A percentile compares a stretch with the other conserved stretches of the same genome.
These are phyloP conservation scores for Galaxea fascicularis DNA, from an alignment of 92 coral and sea anemone species.

Conservation along the genomic window DNA sequence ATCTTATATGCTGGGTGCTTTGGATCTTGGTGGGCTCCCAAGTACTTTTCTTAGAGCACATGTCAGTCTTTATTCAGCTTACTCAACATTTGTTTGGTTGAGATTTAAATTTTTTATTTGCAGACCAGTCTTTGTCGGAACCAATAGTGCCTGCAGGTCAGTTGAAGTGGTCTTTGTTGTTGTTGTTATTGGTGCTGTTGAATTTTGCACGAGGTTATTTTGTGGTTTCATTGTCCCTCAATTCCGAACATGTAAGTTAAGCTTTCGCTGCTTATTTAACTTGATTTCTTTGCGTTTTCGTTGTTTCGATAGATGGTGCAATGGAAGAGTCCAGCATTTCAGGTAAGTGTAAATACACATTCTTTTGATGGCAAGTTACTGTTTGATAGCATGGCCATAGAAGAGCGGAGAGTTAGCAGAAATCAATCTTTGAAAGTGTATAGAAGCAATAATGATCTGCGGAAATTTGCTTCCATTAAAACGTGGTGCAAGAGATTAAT, in stretches of 20 bases:
- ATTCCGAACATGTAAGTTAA: neutral
- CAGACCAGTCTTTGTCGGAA: slow-evolving; percentile 33
- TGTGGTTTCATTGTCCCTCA: neutral
- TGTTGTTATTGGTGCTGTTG: neutral
- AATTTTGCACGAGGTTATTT: neutral
- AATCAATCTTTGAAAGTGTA: too few relatives aligned
- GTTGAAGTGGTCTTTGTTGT: neutral
- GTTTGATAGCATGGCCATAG: neutral
- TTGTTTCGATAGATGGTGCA: neutral
- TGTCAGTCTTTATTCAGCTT: neutral
- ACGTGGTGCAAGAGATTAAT: too few relatives aligned
- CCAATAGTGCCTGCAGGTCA: slow-evolving; percentile 35
- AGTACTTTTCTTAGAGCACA: too few relatives aligned
- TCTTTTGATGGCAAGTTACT: too few relatives aligned
- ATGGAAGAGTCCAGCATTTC: slow-evolving; percentile 58
- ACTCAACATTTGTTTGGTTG: neutral
- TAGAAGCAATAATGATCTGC: too few relatives aligned
- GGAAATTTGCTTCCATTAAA: too few relatives aligned
- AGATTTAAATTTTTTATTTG: neutral
- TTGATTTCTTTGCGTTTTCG: neutral
- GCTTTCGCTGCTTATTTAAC: neutral
- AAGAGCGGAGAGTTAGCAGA: neutral
- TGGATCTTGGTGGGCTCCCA: too few relatives aligned
- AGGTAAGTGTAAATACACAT: slow-evolving; percentile 2
- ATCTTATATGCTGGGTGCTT: too few relatives aligned